Evolutionary conservation across 2,797 vertebrate genomes (phyloP), one percentile per base, ranked within the genome.

Genomic region (Furcifer pardalis): DNA sequence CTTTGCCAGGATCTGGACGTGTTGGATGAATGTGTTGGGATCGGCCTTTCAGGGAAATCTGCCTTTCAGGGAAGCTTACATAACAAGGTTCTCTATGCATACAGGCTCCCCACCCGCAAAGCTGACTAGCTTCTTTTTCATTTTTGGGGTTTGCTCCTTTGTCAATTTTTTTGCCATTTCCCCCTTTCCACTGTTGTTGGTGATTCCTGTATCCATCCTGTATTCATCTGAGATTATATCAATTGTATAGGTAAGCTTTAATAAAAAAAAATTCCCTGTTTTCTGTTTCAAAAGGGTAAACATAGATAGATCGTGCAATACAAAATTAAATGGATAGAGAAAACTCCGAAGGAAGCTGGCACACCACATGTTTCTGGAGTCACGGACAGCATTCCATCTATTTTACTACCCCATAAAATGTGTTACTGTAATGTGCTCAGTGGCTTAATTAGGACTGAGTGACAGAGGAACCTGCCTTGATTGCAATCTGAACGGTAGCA

Each of bases 271-370:
- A n/a, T n/a, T n/a, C 62, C 72, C 44, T 60, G 30, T 27, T 88
- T 85, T 76, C 83, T 78, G 44, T 27, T 23, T 77, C 21, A 30
- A 69, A 77, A 79, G 27, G 15, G 25, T 73, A 77, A 42, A 27
- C 74, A 86, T 81, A 62, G 0, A 52, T 87, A 86, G 80, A 75
- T 1, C 63, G 72, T 82, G 87, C 83, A 90, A 87, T 49, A 80
- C 79, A 90, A 87, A 90, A 71, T 77, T 65, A 72, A 85, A 76
- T 27, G 89, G 76, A 78, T 90, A 93, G 90, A 91, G 78, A 91
- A 90, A 88, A 68, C 6, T 87, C 87, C 37, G 83, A 88, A 0
- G 0, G 68, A 72, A 88, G 42, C 68, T 86, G 77, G 85, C 68
- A 42, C 81, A 88, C 66, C 62, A 74, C 86, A 86, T 13, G 6